Conservation (phyloP, 2,888 invertebrate genomes). For the Brachynemurus nebulosus region DNA sequence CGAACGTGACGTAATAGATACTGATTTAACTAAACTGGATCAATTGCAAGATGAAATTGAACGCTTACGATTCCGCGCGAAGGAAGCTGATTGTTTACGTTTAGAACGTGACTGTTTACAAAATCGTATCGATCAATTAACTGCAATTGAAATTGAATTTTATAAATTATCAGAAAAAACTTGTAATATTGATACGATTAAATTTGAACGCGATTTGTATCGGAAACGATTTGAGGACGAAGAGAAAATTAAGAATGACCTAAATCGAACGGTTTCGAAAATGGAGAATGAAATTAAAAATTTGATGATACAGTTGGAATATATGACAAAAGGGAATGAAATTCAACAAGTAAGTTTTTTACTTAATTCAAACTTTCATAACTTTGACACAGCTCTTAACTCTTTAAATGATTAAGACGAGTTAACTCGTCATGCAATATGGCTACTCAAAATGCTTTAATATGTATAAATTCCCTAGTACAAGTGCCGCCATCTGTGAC, state of each 20-base stretch:
- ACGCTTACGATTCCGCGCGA: conserved; percentile 13
- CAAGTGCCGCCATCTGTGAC: too few species aligned
- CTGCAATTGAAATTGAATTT: conserved; percentile 14
- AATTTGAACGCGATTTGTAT: conserved; percentile 28
- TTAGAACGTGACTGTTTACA: conserved; percentile 26
- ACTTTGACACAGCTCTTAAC: too few species aligned
- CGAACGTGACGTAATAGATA: not conserved
- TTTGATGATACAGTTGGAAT: not conserved
- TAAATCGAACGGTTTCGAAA: conserved; percentile 23
- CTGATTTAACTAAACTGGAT: not conserved
- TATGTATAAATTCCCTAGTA: too few species aligned
- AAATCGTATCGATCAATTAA: conserved; percentile 8
- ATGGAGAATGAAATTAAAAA: conserved; percentile 17
- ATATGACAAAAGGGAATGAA: not conserved
- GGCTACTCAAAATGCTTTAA: too few species aligned
- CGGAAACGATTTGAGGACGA: conserved; percentile 27
- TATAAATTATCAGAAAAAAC: conserved; percentile 23
- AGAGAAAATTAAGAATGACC: conserved; percentile 24
- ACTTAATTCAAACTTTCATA: too few species aligned
- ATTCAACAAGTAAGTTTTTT: not conserved
- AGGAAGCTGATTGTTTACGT: conserved; percentile 26
- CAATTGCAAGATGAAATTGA: not conserved
- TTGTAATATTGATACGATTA: conserved; percentile 24
- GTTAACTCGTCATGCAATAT: too few species aligned
- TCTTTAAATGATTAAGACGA: too few species aligned